Evolutionary conservation across 2,888 invertebrate genomes (phyloP), one percentile per base, ranked within the genome.

Genomic region (Diogma glabrata): DNA sequence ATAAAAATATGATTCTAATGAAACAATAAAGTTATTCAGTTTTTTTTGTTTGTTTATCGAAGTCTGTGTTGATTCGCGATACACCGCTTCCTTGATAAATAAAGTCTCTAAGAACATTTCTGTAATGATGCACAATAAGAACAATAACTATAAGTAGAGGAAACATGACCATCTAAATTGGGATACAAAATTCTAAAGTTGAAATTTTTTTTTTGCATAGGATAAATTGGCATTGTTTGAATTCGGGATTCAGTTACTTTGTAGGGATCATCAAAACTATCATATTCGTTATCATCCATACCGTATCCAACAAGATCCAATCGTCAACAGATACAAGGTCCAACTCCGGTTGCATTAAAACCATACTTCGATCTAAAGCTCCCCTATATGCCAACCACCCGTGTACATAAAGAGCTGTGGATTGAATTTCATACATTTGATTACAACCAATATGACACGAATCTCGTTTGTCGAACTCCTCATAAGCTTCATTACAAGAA

Each of bases 301-400:
- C 33, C 9, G 53, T 45, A 38, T 53, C 53, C 20, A 53, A 23
- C 24, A 51, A 22, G 26, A 53, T 45, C 53, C 53, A 53, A 26
- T 53, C 53, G n/a, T 53, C 53, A 8, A 49, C 51, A 2, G 53
- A 51, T 30, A 28, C 40, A 16, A 51, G 46, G 33, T 53, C 51
- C 17, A 51, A 51, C 22, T 53, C 53, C 2, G 51, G 49, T 38
- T 51, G 53, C 19, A 53, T 38, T 7, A 53, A 14, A 2, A 53
- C 50, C 46, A 49, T 26, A 26, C 43, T 53, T 12, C 47, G 30
- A 30, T 52, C 47, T 7, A 48, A 40, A 6, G 51, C 49, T 17
- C 53, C 53, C 53, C 51, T 53, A 40, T 51, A 53, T 14, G 51
- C 53, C n/a, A 53, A 26, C 53, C 53, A 53, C 9, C 53, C 53